phyloP scores from a whole-genome alignment of 1,140 invertebrate species.

The Andricus grossulariae region DNA sequence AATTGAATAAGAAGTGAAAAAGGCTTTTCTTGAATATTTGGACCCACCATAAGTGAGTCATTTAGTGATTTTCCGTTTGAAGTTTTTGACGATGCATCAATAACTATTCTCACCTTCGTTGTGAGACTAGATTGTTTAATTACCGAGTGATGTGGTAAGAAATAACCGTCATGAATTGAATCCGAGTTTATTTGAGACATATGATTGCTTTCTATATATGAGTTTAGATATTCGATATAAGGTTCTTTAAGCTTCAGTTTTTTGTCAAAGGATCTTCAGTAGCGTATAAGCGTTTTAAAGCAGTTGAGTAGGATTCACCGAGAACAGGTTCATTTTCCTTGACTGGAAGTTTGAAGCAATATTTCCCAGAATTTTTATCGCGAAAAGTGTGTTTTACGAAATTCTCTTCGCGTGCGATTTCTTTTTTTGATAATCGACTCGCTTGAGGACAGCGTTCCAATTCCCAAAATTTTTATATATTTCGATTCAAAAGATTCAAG shows the following conservation, averaged over 20 bases:
- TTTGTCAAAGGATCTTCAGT: conserved; percentile 31
- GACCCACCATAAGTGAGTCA: too few species aligned
- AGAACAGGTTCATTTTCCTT: too few species aligned
- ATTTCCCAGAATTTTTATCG: not conserved
- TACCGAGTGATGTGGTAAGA: not conserved
- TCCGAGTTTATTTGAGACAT: too few species aligned
- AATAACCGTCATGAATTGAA: not conserved
- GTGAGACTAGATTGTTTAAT: too few species aligned
- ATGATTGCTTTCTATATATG: not conserved
- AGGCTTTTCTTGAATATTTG: not conserved
- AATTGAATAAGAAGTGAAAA: not conserved
- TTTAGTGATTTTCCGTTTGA: too few species aligned
- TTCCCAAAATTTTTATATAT: not conserved
- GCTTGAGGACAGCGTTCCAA: not conserved
- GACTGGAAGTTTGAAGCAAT: conserved; percentile 1
- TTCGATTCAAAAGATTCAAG: not conserved
- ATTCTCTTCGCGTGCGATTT: conserved; percentile 21
- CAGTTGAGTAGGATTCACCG: too few species aligned
- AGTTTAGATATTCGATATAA: conserved; percentile 25
- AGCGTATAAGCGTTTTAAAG: too few species aligned
- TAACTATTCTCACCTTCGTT: too few species aligned
- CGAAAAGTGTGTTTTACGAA: not conserved
- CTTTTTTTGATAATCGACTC: too few species aligned
- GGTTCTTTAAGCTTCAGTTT: too few species aligned
- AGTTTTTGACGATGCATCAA: too few species aligned